phyloP scores from a whole-genome alignment of 2,888 invertebrate genomes.

The Harpagoxenus sublaevis region DNA sequence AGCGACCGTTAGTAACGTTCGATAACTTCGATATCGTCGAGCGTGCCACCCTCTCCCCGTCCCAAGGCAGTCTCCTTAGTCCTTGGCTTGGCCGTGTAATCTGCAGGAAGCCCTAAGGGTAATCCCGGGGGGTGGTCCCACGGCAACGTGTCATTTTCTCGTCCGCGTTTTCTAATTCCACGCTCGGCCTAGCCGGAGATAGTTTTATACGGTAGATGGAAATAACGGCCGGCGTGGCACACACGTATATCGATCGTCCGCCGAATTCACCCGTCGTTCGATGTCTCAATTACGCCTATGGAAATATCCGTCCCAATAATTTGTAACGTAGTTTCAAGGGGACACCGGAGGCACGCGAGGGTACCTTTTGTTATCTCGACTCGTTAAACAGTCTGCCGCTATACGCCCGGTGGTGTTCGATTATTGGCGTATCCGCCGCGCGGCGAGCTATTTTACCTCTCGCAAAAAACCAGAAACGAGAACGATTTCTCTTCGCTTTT shows the following conservation, averaged over 20 bases:
- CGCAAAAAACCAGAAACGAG: neutral
- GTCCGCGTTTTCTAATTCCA: conserved; percentile 50
- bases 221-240: conserved; percentile 4
- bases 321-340: conserved; percentile 11
- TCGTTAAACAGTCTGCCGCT: neutral
- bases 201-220: conserved; percentile 34
- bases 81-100: neutral
- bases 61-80: neutral
- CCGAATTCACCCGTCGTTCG: conserved; percentile 32
- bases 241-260: conserved; percentile 34
- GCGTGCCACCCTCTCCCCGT: too few relatives aligned
- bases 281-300: conserved; percentile 50
- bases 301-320: conserved; percentile 51
- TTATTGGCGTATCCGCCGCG: neutral
- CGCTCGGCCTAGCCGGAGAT: conserved; percentile 42
- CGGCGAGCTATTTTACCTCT: neutral
- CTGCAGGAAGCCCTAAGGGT: neutral
- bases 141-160: conserved; percentile 51
- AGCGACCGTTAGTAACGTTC: conserved; percentile 18
- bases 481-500: neutral
- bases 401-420: neutral
- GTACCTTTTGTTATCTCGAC: conserved; percentile 4
- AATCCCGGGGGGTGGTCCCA: neutral
- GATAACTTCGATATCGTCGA: neutral
- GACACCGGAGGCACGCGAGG: conserved; percentile 9